Percentiles rank a stretch among this genome's conserved stretches.
phyloP scores from a whole-genome alignment of 2,888 invertebrate species.

The Diabrotica balteata region DNA sequence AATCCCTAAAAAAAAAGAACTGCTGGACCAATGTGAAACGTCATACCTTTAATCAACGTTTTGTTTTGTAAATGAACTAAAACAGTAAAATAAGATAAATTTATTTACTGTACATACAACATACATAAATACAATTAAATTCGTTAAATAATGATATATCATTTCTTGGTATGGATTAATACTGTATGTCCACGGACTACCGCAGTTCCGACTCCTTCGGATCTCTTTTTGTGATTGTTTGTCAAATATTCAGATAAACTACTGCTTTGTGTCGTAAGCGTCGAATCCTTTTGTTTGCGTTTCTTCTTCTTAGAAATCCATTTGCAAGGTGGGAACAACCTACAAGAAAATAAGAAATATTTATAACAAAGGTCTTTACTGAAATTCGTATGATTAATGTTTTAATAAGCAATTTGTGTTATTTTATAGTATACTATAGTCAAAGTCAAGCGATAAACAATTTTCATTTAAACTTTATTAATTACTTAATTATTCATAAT shows the following conservation, averaged over 20 bases:
- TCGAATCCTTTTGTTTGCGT: conserved; percentile 52
- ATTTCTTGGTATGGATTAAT: conserved; percentile 42
- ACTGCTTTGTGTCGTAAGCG: conserved; percentile 63
- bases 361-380: not conserved
- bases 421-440: too few species aligned
- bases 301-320: conserved; percentile 49
- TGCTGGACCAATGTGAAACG: too few species aligned
- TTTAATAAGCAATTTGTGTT: too few species aligned
- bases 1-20: too few species aligned
- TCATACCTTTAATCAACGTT: too few species aligned
- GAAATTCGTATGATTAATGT: not conserved
- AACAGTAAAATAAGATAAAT: not conserved
- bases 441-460: too few species aligned
- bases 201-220: conserved; percentile 35
- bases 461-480: too few species aligned
- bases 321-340: conserved; percentile 51
- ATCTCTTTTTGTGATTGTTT: conserved; percentile 43
- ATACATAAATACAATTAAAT: conserved; percentile 28
- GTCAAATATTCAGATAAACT: conserved; percentile 53
- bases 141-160: conserved; percentile 13
- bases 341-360: conserved; percentile 35
- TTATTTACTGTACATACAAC: conserved; percentile 9
- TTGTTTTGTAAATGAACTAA: too few species aligned
- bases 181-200: conserved; percentile 42
- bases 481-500: too few species aligned